Base-by-base conservation (phyloP, 2,888 invertebrate genomes). In the Papilio demoleus region DNA sequence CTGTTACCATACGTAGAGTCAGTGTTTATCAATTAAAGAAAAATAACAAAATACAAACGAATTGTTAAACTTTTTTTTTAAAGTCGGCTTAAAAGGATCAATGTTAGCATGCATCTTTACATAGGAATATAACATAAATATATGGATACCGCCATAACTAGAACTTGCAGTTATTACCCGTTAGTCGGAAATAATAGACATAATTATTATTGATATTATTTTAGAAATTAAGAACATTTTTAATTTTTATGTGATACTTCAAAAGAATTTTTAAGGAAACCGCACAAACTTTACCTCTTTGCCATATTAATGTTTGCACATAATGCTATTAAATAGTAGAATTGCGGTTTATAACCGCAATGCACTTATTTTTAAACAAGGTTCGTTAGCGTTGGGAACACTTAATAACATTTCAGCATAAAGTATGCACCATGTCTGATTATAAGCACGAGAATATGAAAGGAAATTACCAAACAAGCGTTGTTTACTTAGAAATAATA, bases 211-310 rank as follows among this genome's bases (percentile, higher is more conserved):
- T n/a, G 27, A n/a, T 27, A 17, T 31, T 31, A 2, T 17, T 31
- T 2, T 8, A n/a, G 9, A 0, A 24, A 24, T 24, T 31, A 2
- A 2, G n/a, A 9, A n/a, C 2, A 8, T 9, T 17, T 53, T 53
- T 14, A 6, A 27, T 27, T 50, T 50, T 50, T 50, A 24, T 50
- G 1, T 53, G n/a, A 31, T 17, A 53, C 17, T 53, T 31, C n/a
- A 9, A 9, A 14, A 31, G n/a, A n/a, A 17, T 56, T 56, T 53
- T 53, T 56, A 56, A 31, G 53, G 17, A 56, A 31, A 31, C 17
- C 53, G 9, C 9, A 31, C 31, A 56, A 56, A 56, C 17, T 31
- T 56, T 56, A 56, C 31, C n/a, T 17, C 53, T 31, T 56, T 17
- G 4, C 31, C 53, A 56, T 4, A 1, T 31, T 56, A 56, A 53